Base-by-base conservation (phyloP, 2,797 vertebrate genomes). In the Danio kyathit region DNA sequence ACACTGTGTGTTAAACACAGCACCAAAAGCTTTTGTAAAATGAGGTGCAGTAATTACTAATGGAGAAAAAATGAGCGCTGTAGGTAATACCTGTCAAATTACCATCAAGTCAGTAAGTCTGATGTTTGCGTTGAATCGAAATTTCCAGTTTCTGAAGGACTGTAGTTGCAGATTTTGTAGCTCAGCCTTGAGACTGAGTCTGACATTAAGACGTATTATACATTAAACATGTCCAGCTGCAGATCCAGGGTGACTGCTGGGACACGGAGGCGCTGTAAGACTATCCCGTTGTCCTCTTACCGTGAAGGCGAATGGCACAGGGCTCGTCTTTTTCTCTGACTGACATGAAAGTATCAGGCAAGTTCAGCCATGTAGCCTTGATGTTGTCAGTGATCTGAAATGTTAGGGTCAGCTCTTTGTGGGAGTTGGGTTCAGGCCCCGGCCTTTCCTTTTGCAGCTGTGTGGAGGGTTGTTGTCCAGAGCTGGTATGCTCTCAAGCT, bases 371-470 rank as follows among this genome's bases (percentile, higher is more conserved):
- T 48, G 40, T 59, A 48, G 61, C 61, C 38, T 69, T 82, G 80
- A 84, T 79, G 85, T 73, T 82, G 69, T 71, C 60, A 60, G 41
- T 61, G 59, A 65, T 43, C 12, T 19, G 16, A 46, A 72, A 48
- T 60, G 29, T 46, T 69, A 46, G 71, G 71, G 75, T 84, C 65
- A 82, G 82, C 67, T 77, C 66, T 66, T 73, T 76, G 66, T 82
- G 49, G 67, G 41, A 40, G 56, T 63, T 21, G 48, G 57, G 46
- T 76, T 66, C 60, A 71, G 73, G 57, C 19, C 29, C 48, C 46
- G 46, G 57, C n/a, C 3, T 67, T 79, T 82, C 59, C 75, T 82
- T 65, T 41, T 56, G 60, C 72, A 79, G 65, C 60, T 79, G 54
- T 49, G 65, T 11, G 7, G 48, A 43, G 48, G 40, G 13, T 46